Percentiles rank a stretch among this genome's conserved stretches.
Conservation (phyloP, 2,797 vertebrate species). For the Esox masquinongy region DNA sequence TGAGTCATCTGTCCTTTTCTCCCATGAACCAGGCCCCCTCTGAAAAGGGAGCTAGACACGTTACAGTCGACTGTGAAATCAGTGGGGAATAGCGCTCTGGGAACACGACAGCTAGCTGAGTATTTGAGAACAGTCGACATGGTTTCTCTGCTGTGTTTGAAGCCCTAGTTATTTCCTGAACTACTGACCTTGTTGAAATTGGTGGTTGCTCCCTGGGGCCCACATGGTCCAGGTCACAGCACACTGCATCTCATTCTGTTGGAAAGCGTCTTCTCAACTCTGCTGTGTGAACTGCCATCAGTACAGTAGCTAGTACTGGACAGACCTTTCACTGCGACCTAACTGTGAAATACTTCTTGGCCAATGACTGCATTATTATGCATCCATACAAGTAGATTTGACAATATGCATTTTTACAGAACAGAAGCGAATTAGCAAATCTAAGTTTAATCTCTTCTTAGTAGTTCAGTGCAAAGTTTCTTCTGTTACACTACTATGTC, state of each 20-base stretch:
- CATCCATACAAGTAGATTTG: conserved; percentile 35
- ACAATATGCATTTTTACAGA: conserved; percentile 8
- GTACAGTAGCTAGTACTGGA: conserved; percentile 22
- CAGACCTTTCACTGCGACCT: conserved; percentile 44
- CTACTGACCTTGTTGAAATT: conserved; percentile 76
- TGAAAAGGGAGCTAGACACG: conserved; percentile 20
- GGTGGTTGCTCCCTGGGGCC: conserved; percentile 59
- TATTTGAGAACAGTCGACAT: conserved; percentile 49
- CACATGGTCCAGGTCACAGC: conserved; percentile 51
- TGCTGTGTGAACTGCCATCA: conserved; percentile 51
- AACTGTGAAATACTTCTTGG: not conserved
- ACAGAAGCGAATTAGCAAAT: not conserved
- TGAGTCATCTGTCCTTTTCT: conserved; percentile 52
- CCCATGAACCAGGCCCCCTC: not conserved
- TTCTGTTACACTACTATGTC: not conserved
- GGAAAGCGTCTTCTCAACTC: conserved; percentile 50
- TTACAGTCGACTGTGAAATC: conserved; percentile 40
- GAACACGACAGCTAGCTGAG: conserved; percentile 50
- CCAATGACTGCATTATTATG: conserved; percentile 29
- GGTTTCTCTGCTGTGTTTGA: conserved; percentile 43
- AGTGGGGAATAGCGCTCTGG: conserved; percentile 40
- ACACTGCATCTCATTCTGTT: conserved; percentile 53
- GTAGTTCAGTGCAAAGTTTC: conserved; percentile 4
- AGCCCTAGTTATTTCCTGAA: conserved; percentile 64
- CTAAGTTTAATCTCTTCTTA: not conserved